Percentiles rank a stretch among this genome's conserved stretches.
phyloP scores from a whole-genome alignment of 2,113 vertebrate species.

The Microcebus murinus region DNA sequence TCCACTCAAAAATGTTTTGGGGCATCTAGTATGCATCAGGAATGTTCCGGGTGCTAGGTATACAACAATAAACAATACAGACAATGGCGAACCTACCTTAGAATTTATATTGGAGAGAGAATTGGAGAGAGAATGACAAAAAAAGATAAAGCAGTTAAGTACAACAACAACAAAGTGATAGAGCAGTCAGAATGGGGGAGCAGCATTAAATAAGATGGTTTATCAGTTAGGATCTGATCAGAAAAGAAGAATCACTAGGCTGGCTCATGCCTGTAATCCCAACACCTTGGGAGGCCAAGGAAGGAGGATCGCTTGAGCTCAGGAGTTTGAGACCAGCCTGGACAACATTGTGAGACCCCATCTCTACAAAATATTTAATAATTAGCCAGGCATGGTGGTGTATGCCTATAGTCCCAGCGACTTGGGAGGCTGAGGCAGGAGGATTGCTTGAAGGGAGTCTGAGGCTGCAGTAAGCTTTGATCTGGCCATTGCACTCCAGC shows the following conservation, averaged over 20 bases:
- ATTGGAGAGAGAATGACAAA: not conserved
- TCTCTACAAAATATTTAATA: no score
- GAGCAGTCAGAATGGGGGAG: not conserved
- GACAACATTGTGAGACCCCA: no score
- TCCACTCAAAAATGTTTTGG: conserved; percentile 15
- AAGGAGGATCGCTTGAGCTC: no score
- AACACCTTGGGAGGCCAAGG: no score
- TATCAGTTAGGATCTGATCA: not conserved
- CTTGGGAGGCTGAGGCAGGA: no score
- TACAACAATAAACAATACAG: not conserved
- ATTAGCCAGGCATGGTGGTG: no score
- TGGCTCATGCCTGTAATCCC: no score
- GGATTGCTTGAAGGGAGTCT: no score
- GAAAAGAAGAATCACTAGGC: not conserved
- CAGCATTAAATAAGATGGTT: not conserved
- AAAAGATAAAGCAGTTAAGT: not conserved
- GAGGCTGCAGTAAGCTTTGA: no score
- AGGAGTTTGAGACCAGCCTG: no score
- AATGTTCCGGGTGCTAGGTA: not conserved
- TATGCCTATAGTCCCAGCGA: no score
- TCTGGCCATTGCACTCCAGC: no score
- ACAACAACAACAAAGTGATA: not conserved
- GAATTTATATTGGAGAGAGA: not conserved
- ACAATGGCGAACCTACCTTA: not conserved
- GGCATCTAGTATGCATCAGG: not conserved